These are phyloP conservation scores for Cryptophagus acutangulus DNA, from an alignment of 2,888 invertebrate species.

Conservation along the genomic window DNA sequence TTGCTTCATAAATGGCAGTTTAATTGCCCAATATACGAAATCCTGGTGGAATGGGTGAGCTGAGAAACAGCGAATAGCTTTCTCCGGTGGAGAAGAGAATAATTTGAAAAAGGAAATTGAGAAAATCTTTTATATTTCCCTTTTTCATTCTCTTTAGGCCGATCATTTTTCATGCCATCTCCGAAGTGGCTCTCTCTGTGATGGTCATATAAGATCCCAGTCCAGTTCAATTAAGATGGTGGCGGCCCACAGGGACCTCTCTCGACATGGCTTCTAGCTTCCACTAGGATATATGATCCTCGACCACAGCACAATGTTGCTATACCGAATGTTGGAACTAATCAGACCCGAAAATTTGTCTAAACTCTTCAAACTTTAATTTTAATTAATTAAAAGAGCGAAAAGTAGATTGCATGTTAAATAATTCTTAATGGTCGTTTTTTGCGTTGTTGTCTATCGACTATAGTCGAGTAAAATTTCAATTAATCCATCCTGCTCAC, in stretches of 20 bases:
- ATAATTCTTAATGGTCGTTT: too few relatives aligned
- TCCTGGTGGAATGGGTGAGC: slow-evolving; percentile 36
- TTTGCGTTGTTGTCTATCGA: too few relatives aligned
- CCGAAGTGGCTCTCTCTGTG: slow-evolving; percentile 31
- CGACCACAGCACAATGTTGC: slow-evolving; percentile 1
- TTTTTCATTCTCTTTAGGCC: slow-evolving; percentile 48
- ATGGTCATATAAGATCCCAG: slow-evolving; percentile 34
- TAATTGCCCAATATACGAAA: slow-evolving; percentile 32
- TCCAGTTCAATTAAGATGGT: slow-evolving; percentile 49
- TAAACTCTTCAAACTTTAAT: too few relatives aligned
- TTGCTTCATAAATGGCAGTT: too few relatives aligned
- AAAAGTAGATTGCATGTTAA: too few relatives aligned
- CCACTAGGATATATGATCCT: slow-evolving; percentile 21
- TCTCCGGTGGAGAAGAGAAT: slow-evolving; percentile 45
- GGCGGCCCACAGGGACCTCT: slow-evolving; percentile 41
- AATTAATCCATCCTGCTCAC: too few relatives aligned
- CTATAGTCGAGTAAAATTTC: too few relatives aligned
- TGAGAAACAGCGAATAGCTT: slow-evolving; percentile 44
- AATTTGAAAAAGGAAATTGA: slow-evolving; percentile 50
- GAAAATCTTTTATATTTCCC: slow-evolving; percentile 49
- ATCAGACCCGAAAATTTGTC: too few relatives aligned
- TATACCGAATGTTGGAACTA: too few relatives aligned
- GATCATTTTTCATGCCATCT: slow-evolving; percentile 51
- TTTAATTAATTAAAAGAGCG: too few relatives aligned
- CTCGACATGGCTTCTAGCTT: slow-evolving; percentile 25